Evolutionary conservation across 2,888 invertebrate genomes (phyloP), one percentile per base, ranked within the genome.

Genomic region (Automeris io): DNA sequence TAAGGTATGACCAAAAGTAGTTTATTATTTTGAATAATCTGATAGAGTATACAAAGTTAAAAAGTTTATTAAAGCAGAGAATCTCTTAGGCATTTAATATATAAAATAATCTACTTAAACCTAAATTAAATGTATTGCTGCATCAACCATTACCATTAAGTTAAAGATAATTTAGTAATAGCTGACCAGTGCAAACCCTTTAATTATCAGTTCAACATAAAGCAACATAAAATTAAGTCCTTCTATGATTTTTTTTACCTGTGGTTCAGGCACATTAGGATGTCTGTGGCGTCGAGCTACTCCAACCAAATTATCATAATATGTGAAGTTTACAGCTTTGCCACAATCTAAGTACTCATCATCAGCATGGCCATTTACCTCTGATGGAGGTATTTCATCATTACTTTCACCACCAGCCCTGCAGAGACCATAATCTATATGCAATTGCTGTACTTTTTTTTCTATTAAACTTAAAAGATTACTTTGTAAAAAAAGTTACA

Each of bases 281-380:
- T 95, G 95, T 62, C 92, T 90, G 57, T 93, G 91, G 45, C 95
- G 88, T 61, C 94, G 91, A n/a, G 93, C 91, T 22, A 96, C 92
- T 11, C 96, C 96, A 36, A 94, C 91, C 43, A 96, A 83, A 72
- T 95, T 95, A 73, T 96, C 96, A 76, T 95, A 96, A 70, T 94
- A 94, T 3, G 96, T 96, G 67, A 92, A 93, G 78, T 96, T 95
- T 1, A 94, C 95, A 38, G 94, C 91, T 78, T 93, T 93, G 2
- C 95, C 95, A 75, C 95, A 95, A 64, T 94, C 94, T 56, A 94
- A 83, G 47, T 90, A 88, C 60, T 93, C 91, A 58, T 92, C 91
- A 33, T 88, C 89, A 12, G 62, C 55, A 46, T 85, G 82, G 31
- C 69, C 66, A 52, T 70, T 80, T 5, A 61, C 47, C 45, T 85